Base-by-base conservation (phyloP, 2,113 vertebrate genomes). In the Pseudorhombus dupliciocellatus region DNA sequence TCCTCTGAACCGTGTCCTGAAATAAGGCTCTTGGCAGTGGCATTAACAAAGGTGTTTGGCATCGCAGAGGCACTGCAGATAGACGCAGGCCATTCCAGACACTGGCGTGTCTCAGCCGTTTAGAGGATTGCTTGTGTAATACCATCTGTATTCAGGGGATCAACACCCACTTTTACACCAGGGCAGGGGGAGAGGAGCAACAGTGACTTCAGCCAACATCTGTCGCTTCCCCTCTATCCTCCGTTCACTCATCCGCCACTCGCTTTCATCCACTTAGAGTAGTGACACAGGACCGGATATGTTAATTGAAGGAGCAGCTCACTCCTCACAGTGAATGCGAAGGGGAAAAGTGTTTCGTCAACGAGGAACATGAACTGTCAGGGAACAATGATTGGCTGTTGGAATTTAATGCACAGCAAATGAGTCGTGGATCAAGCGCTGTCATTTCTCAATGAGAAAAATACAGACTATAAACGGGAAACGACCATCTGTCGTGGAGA, bases 101-200 rank as follows among this genome's bases (percentile, higher is more conserved):
- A 78, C 53, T 77, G 80, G 86, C 90, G 66, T 57, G 70, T 76
- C 76, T 76, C 83, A 59, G 80, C 66, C 77, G 62, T 81, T 92
- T 87, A 91, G 90, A 89, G 86, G 85, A 90, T 84, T 88, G 89
- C 73, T 89, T 87, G 78, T 88, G 84, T 86, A 89, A 83, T 73
- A 77, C 86, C 85, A 91, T 90, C 89, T 91, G 91, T 92, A 92
- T 92, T 89, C 91, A 90, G 53, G 86, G 84, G 87, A 89, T 88
- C 84, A 92, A 87, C 83, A 46, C 66, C 73, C 77, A 85, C 84
- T 88, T 81, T 89, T 83, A 80, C 70, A 87, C 83, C 76, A 73
- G 67, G 73, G 74, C 84, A 72, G 78, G 46, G 80, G 79, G 75
- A 79, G 65, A 60, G 54, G 66, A 84, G 74, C 59, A 66, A 55